Conservation (phyloP, 1,140 invertebrate genomes). For the Lepeophtheirus salmonis region DNA sequence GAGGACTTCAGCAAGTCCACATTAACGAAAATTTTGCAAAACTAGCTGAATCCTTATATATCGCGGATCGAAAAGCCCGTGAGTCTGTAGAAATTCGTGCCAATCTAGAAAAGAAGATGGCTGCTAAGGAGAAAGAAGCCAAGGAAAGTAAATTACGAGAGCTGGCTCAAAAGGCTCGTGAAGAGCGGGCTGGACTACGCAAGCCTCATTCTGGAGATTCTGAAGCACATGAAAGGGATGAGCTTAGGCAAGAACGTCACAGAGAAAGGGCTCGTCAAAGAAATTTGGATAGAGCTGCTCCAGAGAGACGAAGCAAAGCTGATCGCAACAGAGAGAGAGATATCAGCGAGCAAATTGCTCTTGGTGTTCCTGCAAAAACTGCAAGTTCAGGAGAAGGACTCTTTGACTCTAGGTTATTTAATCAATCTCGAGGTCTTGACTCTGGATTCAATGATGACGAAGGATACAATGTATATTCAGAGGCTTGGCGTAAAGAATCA, state of each 20-base stretch:
- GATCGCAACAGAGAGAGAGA: constrained; percentile 83
- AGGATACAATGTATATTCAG: constrained; percentile 93
- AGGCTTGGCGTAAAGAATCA: constrained; percentile 66
- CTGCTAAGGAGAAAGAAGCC: constrained; percentile 94
- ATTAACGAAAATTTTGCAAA: constrained; percentile 99
- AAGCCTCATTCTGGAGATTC: constrained; percentile 28
- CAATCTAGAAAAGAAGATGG: constrained; percentile 84
- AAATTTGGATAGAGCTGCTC: constrained; percentile 76
- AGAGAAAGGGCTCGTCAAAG: constrained; percentile 76
- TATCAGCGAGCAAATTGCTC: constrained; percentile 93
- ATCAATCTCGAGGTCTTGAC: constrained; percentile 85
- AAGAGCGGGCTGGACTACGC: constrained; percentile 72
- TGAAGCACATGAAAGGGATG: constrained; percentile 63
- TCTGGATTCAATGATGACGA: constrained; percentile 95
- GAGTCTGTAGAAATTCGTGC: constrained; percentile 91
- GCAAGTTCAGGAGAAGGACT: constrained; percentile 50
- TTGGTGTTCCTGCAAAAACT: constrained; percentile 77
- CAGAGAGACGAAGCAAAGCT: constrained; percentile 74
- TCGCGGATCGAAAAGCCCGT: constrained; percentile 73
- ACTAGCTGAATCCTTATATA: constrained; percentile 86
- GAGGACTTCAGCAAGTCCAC: constrained; percentile 87
- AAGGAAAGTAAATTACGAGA: constrained; percentile 85
- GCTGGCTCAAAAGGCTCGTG: constrained; percentile 83
- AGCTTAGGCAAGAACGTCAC: constrained; percentile 67
- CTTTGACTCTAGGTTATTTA: constrained; percentile 91